phyloP scores from a whole-genome alignment of 2,888 invertebrate genomes.

The Cordilura impudica region DNA sequence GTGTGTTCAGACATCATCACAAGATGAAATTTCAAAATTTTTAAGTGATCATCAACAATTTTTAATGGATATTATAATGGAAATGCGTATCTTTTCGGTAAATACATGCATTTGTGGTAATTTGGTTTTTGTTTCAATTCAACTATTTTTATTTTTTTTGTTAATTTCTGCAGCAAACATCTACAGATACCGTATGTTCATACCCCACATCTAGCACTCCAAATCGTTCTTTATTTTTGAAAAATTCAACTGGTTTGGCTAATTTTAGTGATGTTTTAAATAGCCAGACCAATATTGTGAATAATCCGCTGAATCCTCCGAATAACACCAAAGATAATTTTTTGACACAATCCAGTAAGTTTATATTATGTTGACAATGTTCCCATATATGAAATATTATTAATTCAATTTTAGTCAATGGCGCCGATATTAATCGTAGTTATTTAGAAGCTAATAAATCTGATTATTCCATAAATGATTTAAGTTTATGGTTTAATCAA shows the following conservation, averaged over 20 bases:
- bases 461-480: conserved; percentile 75
- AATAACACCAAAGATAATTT: conserved; percentile 65
- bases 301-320: conserved; percentile 23
- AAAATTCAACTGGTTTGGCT: conserved; percentile 17
- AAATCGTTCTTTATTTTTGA: conserved; percentile 66
- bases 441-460: conserved; percentile 77
- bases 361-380: too few species aligned
- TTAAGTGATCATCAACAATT: conserved; percentile 73
- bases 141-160: background rate
- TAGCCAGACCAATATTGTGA: background rate
- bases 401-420: conserved; percentile 70
- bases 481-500: conserved; percentile 76
- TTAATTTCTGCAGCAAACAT: conserved; percentile 29
- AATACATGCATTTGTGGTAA: too few species aligned
- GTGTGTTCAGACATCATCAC: conserved; percentile 68
- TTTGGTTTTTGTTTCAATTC: too few species aligned
- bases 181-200: conserved; percentile 59
- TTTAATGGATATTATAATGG: conserved; percentile 73
- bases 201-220: conserved; percentile 75
- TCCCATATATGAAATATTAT: background rate
- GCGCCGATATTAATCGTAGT: conserved; percentile 76
- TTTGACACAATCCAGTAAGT: conserved; percentile 72
- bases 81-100: conserved; percentile 75
- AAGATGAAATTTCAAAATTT: conserved; percentile 71
- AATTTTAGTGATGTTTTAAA: conserved; percentile 54